Base-by-base conservation (phyloP, 2,888 invertebrate genomes). In the Xanthorhoe designata region DNA sequence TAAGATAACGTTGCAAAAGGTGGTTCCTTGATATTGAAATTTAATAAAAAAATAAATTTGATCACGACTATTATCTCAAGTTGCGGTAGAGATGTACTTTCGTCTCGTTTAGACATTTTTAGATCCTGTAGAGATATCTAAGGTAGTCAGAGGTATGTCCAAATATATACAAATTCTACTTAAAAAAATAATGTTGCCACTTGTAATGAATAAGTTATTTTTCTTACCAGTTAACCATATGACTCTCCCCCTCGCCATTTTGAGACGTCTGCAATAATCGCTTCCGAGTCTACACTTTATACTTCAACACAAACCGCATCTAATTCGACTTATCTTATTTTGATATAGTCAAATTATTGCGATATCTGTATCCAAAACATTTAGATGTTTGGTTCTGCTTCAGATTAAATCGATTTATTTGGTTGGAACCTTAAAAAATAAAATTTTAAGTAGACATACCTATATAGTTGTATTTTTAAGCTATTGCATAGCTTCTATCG, bases 171-270 rank as follows among this genome's bases (percentile, higher is more conserved):
- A n/a, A n/a, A n/a, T n/a, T n/a, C n/a, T n/a, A n/a, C n/a, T n/a
- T n/a, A n/a, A n/a, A n/a, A n/a, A n/a, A n/a, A n/a, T n/a, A n/a
- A n/a, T n/a, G n/a, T n/a, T n/a, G n/a, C n/a, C n/a, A 10, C 10
- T 38, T 38, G 10, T 45, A 45, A 45, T 50, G 18, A 38, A 18
- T 18, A 71, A 32, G 35, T 35, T 2, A 15, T 6, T 45, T 38
- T 38, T 2, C 59, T 85, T 78, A 90, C 90, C 89, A 79, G 86
- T 82, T 78, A 89, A 81, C 90, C 90, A 90, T 75, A 89, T 72
- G 61, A 85, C 86, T 81, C 80, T 84, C 76, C 87, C 88, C 83
- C 78, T 76, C 74, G 85, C 86, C 89, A 90, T 90, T 69, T 82
- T 85, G 78, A 79, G 78, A 83, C 88, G 82, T 87, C 87, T 90